Percentiles rank a stretch among this genome's conserved stretches.
Evolutionary conservation across 2,888 invertebrate species (phyloP).

Genomic region (Thyatira batis): DNA sequence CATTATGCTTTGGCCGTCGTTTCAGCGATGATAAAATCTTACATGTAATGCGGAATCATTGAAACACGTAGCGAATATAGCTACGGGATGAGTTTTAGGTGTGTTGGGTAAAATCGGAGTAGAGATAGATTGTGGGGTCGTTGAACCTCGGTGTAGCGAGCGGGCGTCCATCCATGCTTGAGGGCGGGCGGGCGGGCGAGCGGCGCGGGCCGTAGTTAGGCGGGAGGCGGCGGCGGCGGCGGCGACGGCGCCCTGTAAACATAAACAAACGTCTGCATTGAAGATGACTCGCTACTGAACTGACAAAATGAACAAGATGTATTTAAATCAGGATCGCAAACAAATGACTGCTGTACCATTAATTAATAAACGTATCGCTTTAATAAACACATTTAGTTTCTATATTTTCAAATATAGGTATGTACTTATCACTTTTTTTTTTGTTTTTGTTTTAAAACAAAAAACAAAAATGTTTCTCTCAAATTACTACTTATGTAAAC

Average conservation of each 20-base stretch:
- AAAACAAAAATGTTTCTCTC: no score
- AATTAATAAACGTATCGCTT: no score
- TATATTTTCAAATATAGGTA: no score
- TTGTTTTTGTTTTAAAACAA: no score
- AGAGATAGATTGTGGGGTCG: slow-evolving; percentile 49
- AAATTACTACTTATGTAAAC: no score
- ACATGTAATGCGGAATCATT: slow-evolving; percentile 10
- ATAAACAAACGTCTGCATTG: slow-evolving; percentile 60
- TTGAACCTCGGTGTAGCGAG: slow-evolving; percentile 50
- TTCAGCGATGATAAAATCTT: neutral
- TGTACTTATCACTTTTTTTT: no score
- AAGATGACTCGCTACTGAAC: slow-evolving; percentile 38
- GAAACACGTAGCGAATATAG: slow-evolving; percentile 19
- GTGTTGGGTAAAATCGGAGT: slow-evolving; percentile 45
- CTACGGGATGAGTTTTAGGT: slow-evolving; percentile 34
- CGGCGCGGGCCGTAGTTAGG: slow-evolving; percentile 30
- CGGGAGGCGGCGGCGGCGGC: slow-evolving; percentile 32
- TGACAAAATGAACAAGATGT: slow-evolving; percentile 25
- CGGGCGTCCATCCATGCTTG: slow-evolving; percentile 26
- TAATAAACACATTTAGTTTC: no score
- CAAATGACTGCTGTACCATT: no score
- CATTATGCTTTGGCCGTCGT: neutral
- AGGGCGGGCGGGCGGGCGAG: slow-evolving; percentile 47
- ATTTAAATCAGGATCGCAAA: no score
- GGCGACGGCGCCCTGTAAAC: slow-evolving; percentile 55